Base-by-base conservation (phyloP, 2,113 vertebrate species). In the Siphamia tubifer region DNA sequence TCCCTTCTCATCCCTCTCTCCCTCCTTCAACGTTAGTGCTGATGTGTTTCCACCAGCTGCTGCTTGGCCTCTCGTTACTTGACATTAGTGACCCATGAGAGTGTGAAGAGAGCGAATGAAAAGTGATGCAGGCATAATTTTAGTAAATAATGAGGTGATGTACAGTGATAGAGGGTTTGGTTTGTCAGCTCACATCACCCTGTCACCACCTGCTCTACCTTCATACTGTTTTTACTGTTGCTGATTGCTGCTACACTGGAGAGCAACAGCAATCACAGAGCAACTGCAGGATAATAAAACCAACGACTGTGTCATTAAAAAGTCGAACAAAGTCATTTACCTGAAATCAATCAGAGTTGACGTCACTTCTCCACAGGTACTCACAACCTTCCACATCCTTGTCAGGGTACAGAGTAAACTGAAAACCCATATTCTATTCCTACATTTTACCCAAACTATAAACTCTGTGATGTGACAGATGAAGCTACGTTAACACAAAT, bases 61-160 rank as follows among this genome's bases (percentile, higher is more conserved):
- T 43, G 19, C 74, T 20, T 16, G 55, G 80, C 42, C 38, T 36
- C 43, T 74, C 74, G 54, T 82, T 82, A 78, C 43, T 3, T 15
- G 28, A 56, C 63, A 60, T 30, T 4, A 15, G 31, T 40, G 31
- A 36, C 48, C 24, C 53, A 27, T 13, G 12, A 57, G 34, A 35
- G 10, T n/a, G n/a, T 4, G 42, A 61, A 68, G 2, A 68, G 48
- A 77, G 23, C 38, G 52, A 81, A 74, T 56, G 43, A 63, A 40
- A 44, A 36, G 74, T 45, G 19, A 66, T 24, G 19, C 17, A 6
- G 58, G 8, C 21, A 5, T 49, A 8, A 44, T 10, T 1, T 5
- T 17, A 6, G 17, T 0, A n/a, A 27, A 25, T 17, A 38, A 66
- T 39, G 17, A 52, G 10, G 19, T 3, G 11, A 62, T 48, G n/a